Percentiles rank a stretch among this genome's conserved stretches.
Evolutionary conservation across 2,797 vertebrate genomes (phyloP).

Genomic region (Melanotaenia pygmaea): DNA sequence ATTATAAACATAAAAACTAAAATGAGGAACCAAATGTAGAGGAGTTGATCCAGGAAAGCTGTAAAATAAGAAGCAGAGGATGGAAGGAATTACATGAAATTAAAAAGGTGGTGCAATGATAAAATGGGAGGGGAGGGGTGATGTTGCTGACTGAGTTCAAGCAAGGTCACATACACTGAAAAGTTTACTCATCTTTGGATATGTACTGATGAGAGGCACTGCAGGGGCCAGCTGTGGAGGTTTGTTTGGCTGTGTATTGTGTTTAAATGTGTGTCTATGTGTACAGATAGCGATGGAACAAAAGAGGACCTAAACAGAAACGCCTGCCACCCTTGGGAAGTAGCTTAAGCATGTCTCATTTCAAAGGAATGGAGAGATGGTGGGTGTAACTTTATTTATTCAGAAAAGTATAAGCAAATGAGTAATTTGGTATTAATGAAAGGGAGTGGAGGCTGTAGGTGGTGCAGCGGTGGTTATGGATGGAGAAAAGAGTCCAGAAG

Average conservation of each 20-base stretch:
- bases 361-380: conserved; percentile 55
- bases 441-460: conserved; percentile 17
- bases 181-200: conserved; percentile 49
- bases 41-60: conserved; percentile 23
- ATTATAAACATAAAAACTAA: conserved; percentile 5
- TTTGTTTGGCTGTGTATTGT: conserved; percentile 15
- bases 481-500: conserved; percentile 17
- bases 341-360: conserved; percentile 63
- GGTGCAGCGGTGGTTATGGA: conserved; percentile 24
- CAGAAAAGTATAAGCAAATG: conserved; percentile 47
- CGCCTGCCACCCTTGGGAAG: conserved; percentile 52
- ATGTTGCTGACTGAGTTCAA: conserved; percentile 21
- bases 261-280: neutral
- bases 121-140: conserved; percentile 31
- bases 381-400: conserved; percentile 44
- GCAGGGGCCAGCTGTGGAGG: neutral
- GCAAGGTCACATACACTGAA: conserved; percentile 34
- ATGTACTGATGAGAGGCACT: conserved; percentile 19
- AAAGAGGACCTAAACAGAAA: conserved; percentile 61
- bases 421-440: conserved; percentile 55
- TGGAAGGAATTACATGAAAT: conserved; percentile 55
- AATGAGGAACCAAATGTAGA: conserved; percentile 45
- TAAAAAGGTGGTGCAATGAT: conserved; percentile 40
- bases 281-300: conserved; percentile 30
- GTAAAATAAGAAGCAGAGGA: conserved; percentile 34